phyloP scores from a whole-genome alignment of 2,113 vertebrate genomes.

The Sturnira hondurensis region DNA sequence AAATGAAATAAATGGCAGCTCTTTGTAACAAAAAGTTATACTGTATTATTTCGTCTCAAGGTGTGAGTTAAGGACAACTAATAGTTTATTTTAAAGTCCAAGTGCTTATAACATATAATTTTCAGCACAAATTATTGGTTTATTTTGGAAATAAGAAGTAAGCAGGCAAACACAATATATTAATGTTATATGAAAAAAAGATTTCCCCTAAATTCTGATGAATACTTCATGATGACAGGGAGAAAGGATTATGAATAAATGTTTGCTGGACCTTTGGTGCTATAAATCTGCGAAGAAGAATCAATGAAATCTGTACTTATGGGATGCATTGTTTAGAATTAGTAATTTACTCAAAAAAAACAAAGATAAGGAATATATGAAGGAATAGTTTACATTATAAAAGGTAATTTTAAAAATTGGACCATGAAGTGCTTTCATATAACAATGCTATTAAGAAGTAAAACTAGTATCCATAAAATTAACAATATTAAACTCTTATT shows the following conservation, averaged over 20 bases:
- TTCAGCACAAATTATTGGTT: not conserved
- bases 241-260: not conserved
- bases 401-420: not conserved
- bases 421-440: not conserved
- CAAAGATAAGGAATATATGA: not conserved
- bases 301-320: not conserved
- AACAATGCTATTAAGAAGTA: not conserved
- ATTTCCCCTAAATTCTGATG: not conserved
- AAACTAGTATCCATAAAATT: not conserved
- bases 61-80: not conserved
- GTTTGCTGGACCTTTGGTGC: not conserved
- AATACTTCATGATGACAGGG: not conserved
- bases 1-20: not conserved
- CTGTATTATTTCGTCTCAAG: not conserved
- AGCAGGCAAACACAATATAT: not conserved
- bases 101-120: not conserved
- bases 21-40: not conserved
- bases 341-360: not conserved
- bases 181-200: constrained; percentile 9
- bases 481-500: not conserved
- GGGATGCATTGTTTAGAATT: not conserved
- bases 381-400: not conserved
- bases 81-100: not conserved
- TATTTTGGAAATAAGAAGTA: constrained; percentile 5
- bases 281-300: not conserved